Evolutionary conservation across 2,797 vertebrate genomes (phyloP), one percentile per base, ranked within the genome.

Genomic region (Denticeps clupeoides): DNA sequence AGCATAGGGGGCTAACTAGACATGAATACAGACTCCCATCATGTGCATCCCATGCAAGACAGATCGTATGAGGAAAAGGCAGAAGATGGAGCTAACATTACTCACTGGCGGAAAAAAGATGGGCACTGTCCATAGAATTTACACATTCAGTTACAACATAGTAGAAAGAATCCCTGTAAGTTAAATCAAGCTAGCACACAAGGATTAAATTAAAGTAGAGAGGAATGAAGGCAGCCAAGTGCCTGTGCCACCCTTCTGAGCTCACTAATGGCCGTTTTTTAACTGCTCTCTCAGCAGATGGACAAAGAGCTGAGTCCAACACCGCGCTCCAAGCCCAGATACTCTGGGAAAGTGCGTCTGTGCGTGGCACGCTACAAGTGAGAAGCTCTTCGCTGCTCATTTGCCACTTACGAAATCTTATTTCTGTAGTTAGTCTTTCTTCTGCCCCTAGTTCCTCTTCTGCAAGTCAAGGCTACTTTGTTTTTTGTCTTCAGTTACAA

Each of bases 331-430:
- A 96, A 89, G 79, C 85, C 83, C 52, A 89, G 85, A 72, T 93
- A 89, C 78, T 89, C 90, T 47, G 91, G 91, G 57, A 98, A 93
- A 65, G 90, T 94, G 52, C 89, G 90, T 58, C 83, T 99, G 70
- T 98, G 93, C 53, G 84, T 97, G 2, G 95, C 93, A 59, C 90
- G 95, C 22, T 99, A 98, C 29, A 98, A 93, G 95, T 99, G 75
- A 21, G 77, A 26, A 13, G 27, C 31, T 35, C 18, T n/a, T n/a
- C 41, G 19, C 47, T 48, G 6, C 25, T 25, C 25, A 25, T 24
- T 25, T 8, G 1, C 6, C 11, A n/a, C 11, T 11, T 28, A 28
- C 28, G 9, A 11, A 2, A 28, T n/a, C 9, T 11, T 25, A 31
- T 45, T 11, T 15, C 6, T 13, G 6, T 24, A 24, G 19, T 47